Evolutionary conservation across 2,888 invertebrate genomes (phyloP).

Genomic region (Drosophila borealis): DNA sequence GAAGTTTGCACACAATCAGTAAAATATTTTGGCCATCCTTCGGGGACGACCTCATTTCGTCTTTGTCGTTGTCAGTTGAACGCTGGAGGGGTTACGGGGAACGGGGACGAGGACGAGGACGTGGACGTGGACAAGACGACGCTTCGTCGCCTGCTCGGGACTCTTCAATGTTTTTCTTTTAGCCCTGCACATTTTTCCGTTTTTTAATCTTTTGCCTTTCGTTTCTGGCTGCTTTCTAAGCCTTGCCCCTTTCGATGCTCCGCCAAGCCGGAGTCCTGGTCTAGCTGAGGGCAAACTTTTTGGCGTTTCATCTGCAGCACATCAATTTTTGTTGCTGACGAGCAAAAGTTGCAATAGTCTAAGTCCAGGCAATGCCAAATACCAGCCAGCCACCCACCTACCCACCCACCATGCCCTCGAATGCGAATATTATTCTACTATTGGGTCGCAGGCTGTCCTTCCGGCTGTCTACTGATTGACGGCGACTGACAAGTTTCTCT

Average conservation of each 20-base stretch:
- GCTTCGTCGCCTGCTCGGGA: slow-evolving; percentile 56
- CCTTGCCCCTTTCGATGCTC: slow-evolving; percentile 14
- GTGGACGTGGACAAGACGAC: slow-evolving; percentile 24
- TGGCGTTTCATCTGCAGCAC: slow-evolving; percentile 82
- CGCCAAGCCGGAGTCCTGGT: slow-evolving; percentile 11
- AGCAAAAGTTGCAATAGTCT: slow-evolving; percentile 77
- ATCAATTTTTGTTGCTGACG: slow-evolving; percentile 82
- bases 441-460: slow-evolving; percentile 69
- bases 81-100: background rate
- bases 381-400: slow-evolving; percentile 9
- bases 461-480: slow-evolving; percentile 73
- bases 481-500: slow-evolving; percentile 81
- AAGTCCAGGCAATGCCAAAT: slow-evolving; percentile 49
- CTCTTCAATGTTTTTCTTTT: slow-evolving; percentile 70
- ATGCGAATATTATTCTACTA: slow-evolving; percentile 70
- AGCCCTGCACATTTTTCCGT: slow-evolving; percentile 71
- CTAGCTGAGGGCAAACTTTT: slow-evolving; percentile 77
- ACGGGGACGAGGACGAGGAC: background rate
- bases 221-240: slow-evolving; percentile 61
- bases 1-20: slow-evolving; percentile 81
- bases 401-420: background rate
- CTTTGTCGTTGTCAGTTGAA: slow-evolving; percentile 70
- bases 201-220: slow-evolving; percentile 79
- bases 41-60: slow-evolving; percentile 78
- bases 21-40: slow-evolving; percentile 81